These are phyloP conservation scores for Phocides pigmalion DNA, from an alignment of 1,140 invertebrate genomes.

Conservation along the genomic window DNA sequence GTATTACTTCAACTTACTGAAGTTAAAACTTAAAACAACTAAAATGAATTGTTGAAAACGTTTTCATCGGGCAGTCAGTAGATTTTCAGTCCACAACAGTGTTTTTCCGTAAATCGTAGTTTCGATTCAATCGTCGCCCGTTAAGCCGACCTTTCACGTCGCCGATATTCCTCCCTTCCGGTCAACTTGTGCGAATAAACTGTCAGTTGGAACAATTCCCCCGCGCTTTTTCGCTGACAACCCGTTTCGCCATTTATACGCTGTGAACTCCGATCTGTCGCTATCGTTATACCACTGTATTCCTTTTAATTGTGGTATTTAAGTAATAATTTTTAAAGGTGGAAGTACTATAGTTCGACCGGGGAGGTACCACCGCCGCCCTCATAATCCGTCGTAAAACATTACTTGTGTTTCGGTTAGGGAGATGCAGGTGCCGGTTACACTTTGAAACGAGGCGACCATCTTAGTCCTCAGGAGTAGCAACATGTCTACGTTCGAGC, in stretches of 20 bases:
- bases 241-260: slow-evolving; percentile 18
- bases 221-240: slow-evolving; percentile 31
- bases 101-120: slow-evolving; percentile 30
- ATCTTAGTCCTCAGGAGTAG: too few relatives aligned
- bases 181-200: slow-evolving; percentile 41
- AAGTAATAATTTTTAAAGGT: neutral
- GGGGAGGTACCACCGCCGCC: too few relatives aligned
- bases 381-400: too few relatives aligned
- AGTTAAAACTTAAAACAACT: neutral
- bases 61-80: neutral
- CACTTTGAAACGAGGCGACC: too few relatives aligned
- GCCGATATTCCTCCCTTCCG: slow-evolving; percentile 24
- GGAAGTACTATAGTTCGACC: too few relatives aligned
- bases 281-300: neutral
- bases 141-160: slow-evolving; percentile 29
- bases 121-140: slow-evolving; percentile 27
- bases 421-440: too few relatives aligned
- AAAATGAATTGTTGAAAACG: neutral
- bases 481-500: too few relatives aligned
- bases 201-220: slow-evolving; percentile 41
- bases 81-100: neutral
- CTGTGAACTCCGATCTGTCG: slow-evolving; percentile 11
- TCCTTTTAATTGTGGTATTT: neutral
- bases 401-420: too few relatives aligned
- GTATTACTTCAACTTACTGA: too few relatives aligned